Conservation (phyloP, 2,797 vertebrate genomes). For the Labroides dimidiatus region DNA sequence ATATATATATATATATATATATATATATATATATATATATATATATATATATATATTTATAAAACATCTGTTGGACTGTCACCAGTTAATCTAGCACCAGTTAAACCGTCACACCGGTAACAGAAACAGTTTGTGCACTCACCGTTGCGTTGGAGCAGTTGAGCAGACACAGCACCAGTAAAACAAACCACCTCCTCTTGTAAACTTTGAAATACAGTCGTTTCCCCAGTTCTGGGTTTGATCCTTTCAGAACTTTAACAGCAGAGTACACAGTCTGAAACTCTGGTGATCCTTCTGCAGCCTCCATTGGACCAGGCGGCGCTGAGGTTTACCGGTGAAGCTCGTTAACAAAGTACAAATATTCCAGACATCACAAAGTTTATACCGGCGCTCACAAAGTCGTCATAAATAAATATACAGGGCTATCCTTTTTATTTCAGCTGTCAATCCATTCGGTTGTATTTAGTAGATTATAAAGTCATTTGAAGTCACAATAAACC, state of each 20-base stretch:
- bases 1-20: no score
- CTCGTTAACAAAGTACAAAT: background rate
- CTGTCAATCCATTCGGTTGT: background rate
- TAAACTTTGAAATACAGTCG: conserved; percentile 75
- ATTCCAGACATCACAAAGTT: conserved; percentile 4
- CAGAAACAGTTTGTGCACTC: conserved; percentile 34
- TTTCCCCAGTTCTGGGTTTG: background rate
- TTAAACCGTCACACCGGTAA: no score
- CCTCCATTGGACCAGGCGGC: conserved; percentile 38
- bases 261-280: background rate
- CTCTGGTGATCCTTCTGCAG: background rate
- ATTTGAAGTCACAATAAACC: background rate
- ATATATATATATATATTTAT: no score
- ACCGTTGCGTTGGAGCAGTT: conserved; percentile 93
- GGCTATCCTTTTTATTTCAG: fast-evolving
- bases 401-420: fast-evolving
- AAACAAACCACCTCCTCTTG: conserved; percentile 88
- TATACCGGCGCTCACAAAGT: background rate
- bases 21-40: no score
- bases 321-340: background rate
- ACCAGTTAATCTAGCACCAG: no score
- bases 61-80: no score
- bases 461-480: fast-evolving
- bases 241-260: background rate
- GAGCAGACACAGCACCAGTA: conserved; percentile 86